Base-by-base conservation (phyloP, 2,797 vertebrate genomes). In the Gymnothorax reevesii region DNA sequence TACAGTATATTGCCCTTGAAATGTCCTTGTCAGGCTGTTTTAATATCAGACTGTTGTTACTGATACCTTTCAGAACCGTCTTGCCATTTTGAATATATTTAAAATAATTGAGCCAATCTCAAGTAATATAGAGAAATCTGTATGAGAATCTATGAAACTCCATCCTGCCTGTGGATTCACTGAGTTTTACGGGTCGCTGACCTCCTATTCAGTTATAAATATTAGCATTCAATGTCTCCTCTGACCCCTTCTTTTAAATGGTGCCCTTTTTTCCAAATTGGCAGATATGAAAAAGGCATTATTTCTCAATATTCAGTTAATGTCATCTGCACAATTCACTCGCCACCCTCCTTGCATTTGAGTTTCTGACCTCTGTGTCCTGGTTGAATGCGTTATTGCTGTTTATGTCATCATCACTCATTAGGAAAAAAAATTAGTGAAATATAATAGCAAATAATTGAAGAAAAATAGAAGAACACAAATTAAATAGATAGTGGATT, bases 1-100 rank as follows among this genome's bases (percentile, higher is more conserved):
- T 75, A 49, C 54, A 42, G 33, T 42, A 42, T 42, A 49, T 10
- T 54, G 27, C 59, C 66, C 69, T 59, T 54, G 4, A 7, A 71
- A 69, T 71, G 69, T 75, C 69, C 55, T 79, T 79, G 75, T 79
- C 49, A 79, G 54, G 17, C 75, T 8, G 6, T 79, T 79, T 79
- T 79, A 49, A 20, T 4, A 79, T 79, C 17, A n/a, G 9, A 49
- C 25, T 27, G 20, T 25, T 59, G 12, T 20, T 84, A 10, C 33
- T 49, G 33, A 22, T 27, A 84, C 83, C 33, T 84, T 84, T 42
- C 33, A 84, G 71, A 75, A 79, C 75, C 7, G 13, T 42, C 75
- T 33, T 3, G 33, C 75, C 33, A 52, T 42, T 17, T 54, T 79
- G n/a, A 33, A 42, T 33, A 42, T 27, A 13, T 33, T 75, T 33